These are phyloP conservation scores for Malacoraja senta DNA, from an alignment of 2,797 vertebrate genomes.

Conservation along the genomic window DNA sequence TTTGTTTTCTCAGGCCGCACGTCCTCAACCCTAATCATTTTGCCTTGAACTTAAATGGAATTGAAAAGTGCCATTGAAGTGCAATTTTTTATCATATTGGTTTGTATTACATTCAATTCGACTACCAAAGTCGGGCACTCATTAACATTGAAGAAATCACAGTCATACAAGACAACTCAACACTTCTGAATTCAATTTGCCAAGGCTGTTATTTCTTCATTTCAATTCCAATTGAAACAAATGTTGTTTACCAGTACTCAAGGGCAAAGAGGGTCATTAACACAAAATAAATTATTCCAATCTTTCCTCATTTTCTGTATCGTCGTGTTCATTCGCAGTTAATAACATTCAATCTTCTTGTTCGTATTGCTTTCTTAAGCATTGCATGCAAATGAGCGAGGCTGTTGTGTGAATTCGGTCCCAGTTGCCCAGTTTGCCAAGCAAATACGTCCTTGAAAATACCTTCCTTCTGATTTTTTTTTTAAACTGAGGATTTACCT, in stretches of 20 bases:
- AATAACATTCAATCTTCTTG: conserved; percentile 19
- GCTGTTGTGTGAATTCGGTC: neutral
- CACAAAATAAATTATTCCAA: conserved; percentile 25
- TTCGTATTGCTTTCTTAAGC: conserved; percentile 18
- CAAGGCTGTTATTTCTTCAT: neutral
- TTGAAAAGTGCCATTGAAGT: no score
- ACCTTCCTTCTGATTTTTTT: no score
- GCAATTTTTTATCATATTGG: neutral
- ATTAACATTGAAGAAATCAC: neutral
- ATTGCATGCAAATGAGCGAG: neutral
- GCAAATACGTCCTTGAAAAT: conserved; percentile 24
- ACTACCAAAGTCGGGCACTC: neutral
- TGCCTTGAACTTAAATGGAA: no score
- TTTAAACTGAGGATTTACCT: neutral
- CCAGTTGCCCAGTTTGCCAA: neutral
- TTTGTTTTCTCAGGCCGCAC: no score
- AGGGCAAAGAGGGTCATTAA: conserved; percentile 20
- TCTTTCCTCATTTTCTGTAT: neutral
- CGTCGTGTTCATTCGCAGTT: neutral
- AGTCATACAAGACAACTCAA: neutral
- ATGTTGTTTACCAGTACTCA: neutral
- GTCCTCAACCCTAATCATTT: no score
- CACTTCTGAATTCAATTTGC: neutral
- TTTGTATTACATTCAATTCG: neutral
- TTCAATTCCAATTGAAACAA: conserved; percentile 26